A percentile compares a stretch with the other conserved stretches of the same genome.
Evolutionary conservation across 2,113 vertebrate species (phyloP).

Genomic region (Ursus arctos): DNA sequence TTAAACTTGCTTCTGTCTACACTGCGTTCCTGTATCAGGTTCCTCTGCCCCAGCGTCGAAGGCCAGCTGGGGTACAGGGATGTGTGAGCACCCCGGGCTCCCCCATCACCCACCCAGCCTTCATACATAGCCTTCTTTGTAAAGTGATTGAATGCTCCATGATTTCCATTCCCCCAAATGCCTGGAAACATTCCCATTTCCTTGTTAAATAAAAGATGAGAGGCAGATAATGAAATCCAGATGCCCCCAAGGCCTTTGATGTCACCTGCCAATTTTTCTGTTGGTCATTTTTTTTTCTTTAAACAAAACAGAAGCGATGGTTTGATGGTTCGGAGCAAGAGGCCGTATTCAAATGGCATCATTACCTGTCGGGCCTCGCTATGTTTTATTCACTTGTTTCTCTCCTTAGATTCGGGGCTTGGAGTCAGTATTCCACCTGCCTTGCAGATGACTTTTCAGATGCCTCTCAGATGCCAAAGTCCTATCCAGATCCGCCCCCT

Average conservation of each 20-base stretch:
- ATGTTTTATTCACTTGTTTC: conserved; percentile 72
- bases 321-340: conserved; percentile 55
- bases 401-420: conserved; percentile 16
- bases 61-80: background rate
- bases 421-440: background rate
- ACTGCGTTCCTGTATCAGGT: background rate
- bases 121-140: fast-evolving
- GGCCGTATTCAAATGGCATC: conserved; percentile 74
- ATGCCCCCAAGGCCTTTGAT: conserved; percentile 53
- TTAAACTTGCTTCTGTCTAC: background rate
- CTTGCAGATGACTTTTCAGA: background rate
- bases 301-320: conserved; percentile 60
- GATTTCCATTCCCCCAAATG: background rate
- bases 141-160: background rate
- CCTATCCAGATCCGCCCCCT: background rate
- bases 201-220: conserved; percentile 84
- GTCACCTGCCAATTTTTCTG: conserved; percentile 57
- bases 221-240: conserved; percentile 65
- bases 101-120: background rate
- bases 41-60: background rate
- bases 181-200: conserved; percentile 62
- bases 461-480: background rate
- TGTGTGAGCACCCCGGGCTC: background rate
- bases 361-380: background rate
- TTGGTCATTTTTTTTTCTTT: conserved; percentile 21